These are phyloP conservation scores for Hydropsyche tenuis DNA, from an alignment of 1,140 invertebrate species.

Conservation along the genomic window DNA sequence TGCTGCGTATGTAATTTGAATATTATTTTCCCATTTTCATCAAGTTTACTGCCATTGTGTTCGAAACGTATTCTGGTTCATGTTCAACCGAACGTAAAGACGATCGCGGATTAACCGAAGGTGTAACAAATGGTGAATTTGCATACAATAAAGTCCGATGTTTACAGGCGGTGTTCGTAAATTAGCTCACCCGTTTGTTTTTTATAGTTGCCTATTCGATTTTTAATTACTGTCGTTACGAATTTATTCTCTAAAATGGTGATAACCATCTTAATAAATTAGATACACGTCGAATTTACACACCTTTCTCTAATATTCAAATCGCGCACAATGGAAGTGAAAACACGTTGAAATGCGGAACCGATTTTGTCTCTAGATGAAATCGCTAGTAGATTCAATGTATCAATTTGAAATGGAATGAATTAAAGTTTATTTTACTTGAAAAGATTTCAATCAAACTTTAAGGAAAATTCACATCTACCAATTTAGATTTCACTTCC, in stretches of 20 bases:
- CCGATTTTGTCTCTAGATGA: too few species aligned
- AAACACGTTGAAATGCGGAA: too few species aligned
- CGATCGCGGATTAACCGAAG: slow-evolving; percentile 43
- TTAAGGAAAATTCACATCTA: too few species aligned
- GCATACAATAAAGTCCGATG: slow-evolving; percentile 43
- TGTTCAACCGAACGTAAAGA: slow-evolving; percentile 42
- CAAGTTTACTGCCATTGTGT: slow-evolving; percentile 5
- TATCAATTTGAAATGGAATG: too few species aligned
- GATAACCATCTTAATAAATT: slow-evolving; percentile 7
- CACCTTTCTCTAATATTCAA: not conserved
- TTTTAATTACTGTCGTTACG: slow-evolving; percentile 11
- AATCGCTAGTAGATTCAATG: too few species aligned
- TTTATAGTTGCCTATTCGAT: slow-evolving; percentile 4
- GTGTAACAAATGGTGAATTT: slow-evolving; percentile 45
- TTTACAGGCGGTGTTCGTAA: slow-evolving; percentile 4
- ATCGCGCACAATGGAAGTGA: not conserved
- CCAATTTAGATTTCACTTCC: too few species aligned
- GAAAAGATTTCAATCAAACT: too few species aligned
- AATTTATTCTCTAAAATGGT: not conserved
- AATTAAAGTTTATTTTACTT: too few species aligned
- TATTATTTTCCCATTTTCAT: too few species aligned
- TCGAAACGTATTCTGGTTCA: not conserved
- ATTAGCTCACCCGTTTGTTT: not conserved
- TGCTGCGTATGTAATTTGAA: too few species aligned
- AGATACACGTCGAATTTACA: slow-evolving; percentile 8